Evolutionary conservation across 2,797 vertebrate genomes (phyloP).

Genomic region (Pipistrellus pipistrellus): DNA sequence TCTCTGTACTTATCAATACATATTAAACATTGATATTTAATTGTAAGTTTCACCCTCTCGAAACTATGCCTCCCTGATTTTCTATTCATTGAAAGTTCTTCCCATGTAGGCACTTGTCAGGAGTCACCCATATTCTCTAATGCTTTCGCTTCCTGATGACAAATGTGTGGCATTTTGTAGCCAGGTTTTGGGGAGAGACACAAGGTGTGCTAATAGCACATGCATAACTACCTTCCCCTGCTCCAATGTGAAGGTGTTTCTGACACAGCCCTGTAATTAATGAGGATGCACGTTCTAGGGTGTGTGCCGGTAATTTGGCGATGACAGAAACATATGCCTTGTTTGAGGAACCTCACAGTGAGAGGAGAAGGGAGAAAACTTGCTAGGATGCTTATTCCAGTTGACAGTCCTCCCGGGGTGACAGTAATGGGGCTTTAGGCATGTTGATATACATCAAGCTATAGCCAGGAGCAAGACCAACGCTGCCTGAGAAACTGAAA

Average conservation of each 20-base stretch:
- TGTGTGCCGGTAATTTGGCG: slow-evolving; percentile 51
- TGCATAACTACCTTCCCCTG: slow-evolving; percentile 30
- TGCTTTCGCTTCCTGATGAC: slow-evolving; percentile 65
- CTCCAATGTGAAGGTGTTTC: slow-evolving; percentile 28
- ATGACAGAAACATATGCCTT: slow-evolving; percentile 72
- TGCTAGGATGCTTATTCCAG: slow-evolving; percentile 74
- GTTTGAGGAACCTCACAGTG: slow-evolving; percentile 81
- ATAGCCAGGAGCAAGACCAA: slow-evolving; percentile 68
- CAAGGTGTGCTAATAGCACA: neutral
- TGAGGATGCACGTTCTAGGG: slow-evolving; percentile 33
- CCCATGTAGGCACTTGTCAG: neutral
- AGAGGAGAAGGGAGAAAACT: slow-evolving; percentile 78
- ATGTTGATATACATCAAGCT: slow-evolving; percentile 81
- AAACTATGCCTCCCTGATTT: neutral
- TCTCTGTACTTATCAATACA: slow-evolving; percentile 13
- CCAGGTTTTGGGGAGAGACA: slow-evolving; percentile 37
- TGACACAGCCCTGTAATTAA: slow-evolving; percentile 78
- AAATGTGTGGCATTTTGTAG: slow-evolving; percentile 65
- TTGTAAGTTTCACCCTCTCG: neutral
- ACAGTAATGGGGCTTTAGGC: slow-evolving; percentile 79
- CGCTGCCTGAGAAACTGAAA: slow-evolving; percentile 10
- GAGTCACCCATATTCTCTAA: slow-evolving; percentile 60
- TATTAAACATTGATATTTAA: slow-evolving; percentile 15
- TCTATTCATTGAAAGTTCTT: slow-evolving; percentile 65
- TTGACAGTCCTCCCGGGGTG: slow-evolving; percentile 81